These are phyloP conservation scores for Gyrodactylus salaris DNA, from an alignment of 1,140 invertebrate species.

Conservation along the genomic window DNA sequence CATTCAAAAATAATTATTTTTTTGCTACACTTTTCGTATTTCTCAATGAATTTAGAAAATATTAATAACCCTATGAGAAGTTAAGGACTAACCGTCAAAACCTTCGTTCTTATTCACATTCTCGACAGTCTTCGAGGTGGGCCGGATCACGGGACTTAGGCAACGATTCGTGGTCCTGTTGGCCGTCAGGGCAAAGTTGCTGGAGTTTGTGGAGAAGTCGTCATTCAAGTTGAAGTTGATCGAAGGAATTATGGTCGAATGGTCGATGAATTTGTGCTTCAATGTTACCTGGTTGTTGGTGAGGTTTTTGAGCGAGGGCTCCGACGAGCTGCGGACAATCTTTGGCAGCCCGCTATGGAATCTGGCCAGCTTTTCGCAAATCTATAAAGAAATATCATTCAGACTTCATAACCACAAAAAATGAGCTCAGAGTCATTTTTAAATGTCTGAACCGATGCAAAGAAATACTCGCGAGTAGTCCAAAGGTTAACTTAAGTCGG, in stretches of 20 bases:
- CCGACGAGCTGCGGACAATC: neutral
- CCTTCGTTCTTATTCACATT: too few species aligned
- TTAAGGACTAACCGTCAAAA: too few species aligned
- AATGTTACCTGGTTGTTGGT: neutral
- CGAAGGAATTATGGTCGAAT: neutral
- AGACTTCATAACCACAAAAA: too few species aligned
- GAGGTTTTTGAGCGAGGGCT: neutral
- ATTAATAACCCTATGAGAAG: too few species aligned
- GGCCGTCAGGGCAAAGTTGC: neutral
- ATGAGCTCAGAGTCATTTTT: too few species aligned
- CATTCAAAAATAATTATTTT: too few species aligned
- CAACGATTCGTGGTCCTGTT: neutral
- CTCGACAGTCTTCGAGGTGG: too few species aligned
- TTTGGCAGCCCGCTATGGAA: neutral
- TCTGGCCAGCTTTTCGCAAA: neutral
- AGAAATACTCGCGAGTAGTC: too few species aligned
- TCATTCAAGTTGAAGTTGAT: neutral
- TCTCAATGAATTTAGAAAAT: too few species aligned
- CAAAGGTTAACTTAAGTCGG: too few species aligned
- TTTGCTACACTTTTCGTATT: too few species aligned
- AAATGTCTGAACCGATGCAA: too few species aligned
- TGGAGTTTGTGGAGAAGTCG: neutral
- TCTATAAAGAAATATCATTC: neutral
- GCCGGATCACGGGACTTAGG: neutral
- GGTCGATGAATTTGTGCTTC: neutral